Conservation (phyloP, 2,113 vertebrate species). For the Hassar affinis region DNA sequence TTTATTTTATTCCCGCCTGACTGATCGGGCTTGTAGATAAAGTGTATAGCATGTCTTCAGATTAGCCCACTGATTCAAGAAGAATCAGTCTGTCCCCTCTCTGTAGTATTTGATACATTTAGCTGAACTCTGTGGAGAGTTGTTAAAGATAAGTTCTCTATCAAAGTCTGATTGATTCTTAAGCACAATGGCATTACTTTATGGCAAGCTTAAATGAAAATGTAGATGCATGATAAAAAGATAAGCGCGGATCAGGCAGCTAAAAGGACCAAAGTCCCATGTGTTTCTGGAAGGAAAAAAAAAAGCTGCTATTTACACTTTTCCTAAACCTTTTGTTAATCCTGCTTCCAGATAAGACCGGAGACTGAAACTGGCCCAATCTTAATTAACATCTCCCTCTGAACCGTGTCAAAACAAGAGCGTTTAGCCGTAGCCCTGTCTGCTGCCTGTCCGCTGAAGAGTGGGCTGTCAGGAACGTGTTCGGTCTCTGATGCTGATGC, state of each 20-base stretch:
- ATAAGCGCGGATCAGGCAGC: constrained; percentile 5
- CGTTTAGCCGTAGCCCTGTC: constrained; percentile 24
- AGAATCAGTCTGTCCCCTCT: constrained; percentile 21
- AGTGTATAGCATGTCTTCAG: constrained; percentile 20
- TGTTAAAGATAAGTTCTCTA: constrained; percentile 42
- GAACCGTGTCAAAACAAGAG: constrained; percentile 51
- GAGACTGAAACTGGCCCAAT: constrained; percentile 34
- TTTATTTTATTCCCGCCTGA: not conserved
- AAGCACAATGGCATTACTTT: constrained; percentile 22
- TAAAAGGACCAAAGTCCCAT: constrained; percentile 1
- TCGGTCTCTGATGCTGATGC: constrained; percentile 3
- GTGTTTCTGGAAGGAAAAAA: constrained; percentile 19
- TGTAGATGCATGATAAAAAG: constrained; percentile 31
- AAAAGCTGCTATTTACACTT: constrained; percentile 40
- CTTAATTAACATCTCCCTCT: constrained; percentile 59
- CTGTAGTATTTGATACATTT: constrained; percentile 29
- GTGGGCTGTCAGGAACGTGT: constrained; percentile 30
- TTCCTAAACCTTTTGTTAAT: constrained; percentile 49
- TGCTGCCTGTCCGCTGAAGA: constrained; percentile 45
- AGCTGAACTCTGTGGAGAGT: constrained; percentile 30
- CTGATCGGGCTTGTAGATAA: constrained; percentile 10
- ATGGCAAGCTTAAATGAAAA: constrained; percentile 31
- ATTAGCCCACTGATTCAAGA: constrained; percentile 26
- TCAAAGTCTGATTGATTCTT: constrained; percentile 24
- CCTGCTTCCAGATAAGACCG: constrained; percentile 48